A percentile compares a stretch with the other conserved stretches of the same genome.
Evolutionary conservation across 64 coral and sea anemone genomes (phyloP).

Genomic region (Cladopsammia gracilis): DNA sequence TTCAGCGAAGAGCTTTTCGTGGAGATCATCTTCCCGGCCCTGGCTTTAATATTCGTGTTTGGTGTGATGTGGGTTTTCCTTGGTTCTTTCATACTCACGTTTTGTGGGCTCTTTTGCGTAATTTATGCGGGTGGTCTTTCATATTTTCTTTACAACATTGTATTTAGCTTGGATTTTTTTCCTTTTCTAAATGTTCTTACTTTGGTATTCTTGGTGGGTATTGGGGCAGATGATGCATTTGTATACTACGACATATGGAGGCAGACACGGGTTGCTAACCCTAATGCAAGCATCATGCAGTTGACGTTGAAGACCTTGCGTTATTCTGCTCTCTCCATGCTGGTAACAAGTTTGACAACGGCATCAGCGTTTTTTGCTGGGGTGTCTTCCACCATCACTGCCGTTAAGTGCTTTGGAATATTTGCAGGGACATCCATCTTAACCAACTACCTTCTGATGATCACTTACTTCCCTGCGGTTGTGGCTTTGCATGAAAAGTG

Average conservation of each 20-base stretch:
- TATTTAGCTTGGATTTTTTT: slow-evolving; percentile 83
- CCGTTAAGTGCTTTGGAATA: slow-evolving; percentile 93
- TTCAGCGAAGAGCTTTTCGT: slow-evolving; percentile 68
- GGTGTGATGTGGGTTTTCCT: slow-evolving; percentile 80
- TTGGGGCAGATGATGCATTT: slow-evolving; percentile 94
- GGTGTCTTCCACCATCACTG: slow-evolving; percentile 84
- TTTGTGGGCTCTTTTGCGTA: slow-evolving; percentile 70
- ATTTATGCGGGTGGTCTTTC: slow-evolving; percentile 80
- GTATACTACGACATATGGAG: slow-evolving; percentile 96
- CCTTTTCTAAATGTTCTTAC: slow-evolving; percentile 88
- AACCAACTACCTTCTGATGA: slow-evolving; percentile 90
- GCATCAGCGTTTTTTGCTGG: slow-evolving; percentile 96
- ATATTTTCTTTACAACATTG: slow-evolving; percentile 88
- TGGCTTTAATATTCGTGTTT: slow-evolving; percentile 81
- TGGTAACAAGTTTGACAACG: slow-evolving; percentile 96
- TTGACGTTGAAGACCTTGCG: slow-evolving; percentile 82
- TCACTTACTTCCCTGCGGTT: slow-evolving; percentile 92
- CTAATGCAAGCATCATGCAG: slow-evolving; percentile 44
- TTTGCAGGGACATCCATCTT: slow-evolving; percentile 91
- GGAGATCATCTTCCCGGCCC: slow-evolving; percentile 74
- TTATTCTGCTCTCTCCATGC: slow-evolving; percentile 92
- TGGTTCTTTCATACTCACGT: slow-evolving; percentile 74
- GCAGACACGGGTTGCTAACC: slow-evolving; percentile 68
- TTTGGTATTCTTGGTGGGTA: slow-evolving; percentile 90
- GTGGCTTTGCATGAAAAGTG: slow-evolving; percentile 89